Base-by-base conservation (phyloP, 2,888 invertebrate genomes). In the Theristus sp. region DNA sequence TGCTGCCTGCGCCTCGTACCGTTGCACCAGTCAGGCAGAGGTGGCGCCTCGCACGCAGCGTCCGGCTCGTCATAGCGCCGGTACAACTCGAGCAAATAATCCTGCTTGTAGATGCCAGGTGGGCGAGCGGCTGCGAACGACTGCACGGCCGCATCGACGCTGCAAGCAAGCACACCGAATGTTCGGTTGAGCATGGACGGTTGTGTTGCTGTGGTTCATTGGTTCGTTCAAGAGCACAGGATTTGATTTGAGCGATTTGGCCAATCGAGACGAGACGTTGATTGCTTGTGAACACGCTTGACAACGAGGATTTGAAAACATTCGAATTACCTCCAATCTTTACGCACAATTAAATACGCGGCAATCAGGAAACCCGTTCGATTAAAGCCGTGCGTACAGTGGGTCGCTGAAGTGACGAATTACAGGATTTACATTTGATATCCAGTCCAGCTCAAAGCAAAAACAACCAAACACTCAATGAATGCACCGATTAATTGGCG, bases 361-460 rank as follows among this genome's bases (percentile, higher is more conserved):
- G 85, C 83, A 58, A 99, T 85, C 6, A 98, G 79, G 73, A 96
- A 99, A 0, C 98, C 98, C 10, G 94, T 94, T 67, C 98, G 81
- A 75, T 99, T 99, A 75, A 96, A 98, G 0, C 98, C 98, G 76
- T 99, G 98, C 0, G 98, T 94, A 72, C 93, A 94, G 74, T 93
- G 93, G 10, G 94, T 84, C 31, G 81, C 86, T 74, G 78, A 69
- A 61, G 78, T 72, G 61, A 62, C 60, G 54, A 52, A 25, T 59
- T 57, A 3, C n/a, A n/a, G 17, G 17, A 25, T 52, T 22, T 24
- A 62, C 62, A 22, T 30, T n/a, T n/a, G n/a, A n/a, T n/a, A n/a
- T n/a, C n/a, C n/a, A n/a, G n/a, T n/a, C n/a, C n/a, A n/a, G n/a
- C n/a, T n/a, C n/a, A n/a, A n/a, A n/a, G n/a, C n/a, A n/a, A n/a